Base-by-base conservation (phyloP, 2,888 invertebrate genomes). In the Ligdia adustata region DNA sequence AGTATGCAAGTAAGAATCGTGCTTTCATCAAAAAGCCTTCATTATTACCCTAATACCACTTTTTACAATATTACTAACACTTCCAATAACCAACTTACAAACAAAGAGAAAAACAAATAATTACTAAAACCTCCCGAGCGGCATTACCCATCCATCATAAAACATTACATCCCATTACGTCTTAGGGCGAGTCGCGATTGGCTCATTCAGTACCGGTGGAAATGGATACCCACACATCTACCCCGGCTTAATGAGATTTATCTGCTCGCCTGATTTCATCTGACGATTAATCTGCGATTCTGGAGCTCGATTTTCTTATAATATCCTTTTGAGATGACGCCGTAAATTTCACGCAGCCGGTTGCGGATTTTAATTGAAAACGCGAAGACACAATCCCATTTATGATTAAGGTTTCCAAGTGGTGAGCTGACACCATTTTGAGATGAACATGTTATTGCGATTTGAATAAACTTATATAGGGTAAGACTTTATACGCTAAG, bases 161-260 rank as follows among this genome's bases (percentile, higher is more conserved):
- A 37, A 16, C 37, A 37, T 37, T 26, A 16, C 27, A 75, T 39
- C 12, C 20, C 28, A 29, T 29, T 39, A 20, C 20, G 13, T 29
- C 18, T 13, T n/a, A 11, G 14, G 35, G 24, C 22, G 15, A 24
- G n/a, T 14, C 31, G 26, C 34, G 31, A 41, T 76, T 73, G 77
- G 76, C 75, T 76, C 75, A 81, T 81, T 80, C 18, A 5, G 18
- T 18, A 22, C 7, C 57, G 65, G 74, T 65, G 67, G 66, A 69
- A 69, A 69, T 63, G 66, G 70, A 67, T 37, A 39, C 66, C 65
- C 63, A 66, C 66, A 66, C 60, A 47, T 13, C 68, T 61, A 69
- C 69, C 72, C 70, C 59, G 66, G 54, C 60, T 71, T 82, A 82
- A 82, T 82, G 79, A 82, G 78, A 82, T 52, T 75, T 79, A 76